Conservation (phyloP, 2,797 vertebrate genomes). For the Tympanoctomys barrerae region DNA sequence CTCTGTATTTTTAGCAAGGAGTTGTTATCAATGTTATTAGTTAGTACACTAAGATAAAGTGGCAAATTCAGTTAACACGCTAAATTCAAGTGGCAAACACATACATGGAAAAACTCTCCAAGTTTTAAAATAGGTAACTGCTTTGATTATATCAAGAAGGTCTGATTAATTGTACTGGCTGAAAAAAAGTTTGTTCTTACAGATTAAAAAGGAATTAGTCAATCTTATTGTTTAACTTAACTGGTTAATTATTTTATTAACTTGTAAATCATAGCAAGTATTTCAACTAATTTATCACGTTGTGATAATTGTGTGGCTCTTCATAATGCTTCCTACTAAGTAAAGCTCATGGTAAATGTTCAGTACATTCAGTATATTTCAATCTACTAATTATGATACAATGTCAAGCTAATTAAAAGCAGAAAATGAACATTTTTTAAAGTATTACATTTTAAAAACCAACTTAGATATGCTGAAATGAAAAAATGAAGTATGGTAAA, state of each 20-base stretch:
- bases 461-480: conserved; percentile 47
- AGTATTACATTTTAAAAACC: conserved; percentile 58
- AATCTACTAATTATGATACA: conserved; percentile 32
- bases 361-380: conserved; percentile 55
- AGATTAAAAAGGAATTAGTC: conserved; percentile 55
- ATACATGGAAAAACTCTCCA: conserved; percentile 30
- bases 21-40: conserved; percentile 11
- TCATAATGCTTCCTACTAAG: conserved; percentile 28
- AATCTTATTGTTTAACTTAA: conserved; percentile 31
- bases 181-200: conserved; percentile 55
- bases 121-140: conserved; percentile 39
- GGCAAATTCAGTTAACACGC: conserved; percentile 23
- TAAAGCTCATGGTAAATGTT: conserved; percentile 45
- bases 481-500: conserved; percentile 55
- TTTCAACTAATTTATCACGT: conserved; percentile 33
- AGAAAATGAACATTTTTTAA: conserved; percentile 57
- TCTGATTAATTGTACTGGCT: conserved; percentile 48
- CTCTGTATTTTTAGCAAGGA: conserved; percentile 43
- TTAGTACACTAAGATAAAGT: conserved; percentile 17
- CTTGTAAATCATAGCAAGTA: conserved; percentile 58
- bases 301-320: conserved; percentile 19
- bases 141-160: conserved; percentile 42
- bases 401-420: conserved; percentile 46
- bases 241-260: conserved; percentile 63
- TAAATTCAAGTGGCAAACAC: conserved; percentile 30